A percentile compares a stretch with the other conserved stretches of the same genome.
phyloP scores from a whole-genome alignment of 1,140 invertebrate species.

The Pseudomyrmex pallidus region DNA sequence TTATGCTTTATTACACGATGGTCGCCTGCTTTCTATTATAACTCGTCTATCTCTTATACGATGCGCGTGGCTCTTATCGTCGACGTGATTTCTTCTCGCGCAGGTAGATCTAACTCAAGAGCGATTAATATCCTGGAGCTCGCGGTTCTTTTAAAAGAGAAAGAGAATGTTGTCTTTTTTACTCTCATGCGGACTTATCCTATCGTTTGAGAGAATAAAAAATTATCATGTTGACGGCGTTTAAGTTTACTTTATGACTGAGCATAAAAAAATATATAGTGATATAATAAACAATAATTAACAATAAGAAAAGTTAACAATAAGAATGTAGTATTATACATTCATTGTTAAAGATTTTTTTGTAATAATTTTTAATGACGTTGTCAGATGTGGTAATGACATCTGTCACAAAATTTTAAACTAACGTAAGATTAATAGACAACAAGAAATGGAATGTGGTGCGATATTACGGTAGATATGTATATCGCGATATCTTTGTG shows the following conservation, averaged over 20 bases:
- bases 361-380: too few relatives aligned
- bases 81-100: slow-evolving; percentile 47
- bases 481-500: slow-evolving; percentile 7
- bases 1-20: slow-evolving; percentile 64
- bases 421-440: slow-evolving; percentile 13
- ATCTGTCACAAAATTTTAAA: not conserved
- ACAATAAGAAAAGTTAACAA: too few relatives aligned
- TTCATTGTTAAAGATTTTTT: too few relatives aligned
- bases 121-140: slow-evolving; percentile 39
- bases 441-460: slow-evolving; percentile 19
- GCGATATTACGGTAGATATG: slow-evolving; percentile 18
- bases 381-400: too few relatives aligned
- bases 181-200: too few relatives aligned
- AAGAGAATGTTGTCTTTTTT: not conserved
- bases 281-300: too few relatives aligned
- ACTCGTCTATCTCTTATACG: slow-evolving; percentile 40
- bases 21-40: slow-evolving; percentile 55
- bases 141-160: slow-evolving; percentile 36
- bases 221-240: too few relatives aligned
- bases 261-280: too few relatives aligned
- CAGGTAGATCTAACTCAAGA: slow-evolving; percentile 39
- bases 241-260: too few relatives aligned
- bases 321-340: too few relatives aligned
- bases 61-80: slow-evolving; percentile 33
- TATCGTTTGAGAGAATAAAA: too few relatives aligned